These are phyloP conservation scores for Pangasius mekongensis DNA, from an alignment of 2,797 vertebrate species.

Conservation along the genomic window DNA sequence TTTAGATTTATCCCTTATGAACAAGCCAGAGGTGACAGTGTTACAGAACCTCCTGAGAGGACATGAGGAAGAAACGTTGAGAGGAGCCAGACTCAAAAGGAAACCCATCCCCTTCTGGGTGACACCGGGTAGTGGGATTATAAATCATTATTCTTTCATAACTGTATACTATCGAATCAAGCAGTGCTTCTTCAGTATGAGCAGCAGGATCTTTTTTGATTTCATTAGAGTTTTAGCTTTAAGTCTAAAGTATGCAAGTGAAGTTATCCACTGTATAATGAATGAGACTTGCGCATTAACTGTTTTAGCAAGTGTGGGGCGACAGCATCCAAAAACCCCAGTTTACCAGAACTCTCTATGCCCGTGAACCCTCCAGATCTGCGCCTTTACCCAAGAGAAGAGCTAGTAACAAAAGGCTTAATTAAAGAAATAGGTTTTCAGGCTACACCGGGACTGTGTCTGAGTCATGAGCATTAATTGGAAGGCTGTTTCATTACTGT, in stretches of 20 bases:
- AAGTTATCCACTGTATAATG: background rate
- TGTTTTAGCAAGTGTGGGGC: background rate
- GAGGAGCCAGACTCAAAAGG: background rate
- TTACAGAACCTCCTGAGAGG: background rate
- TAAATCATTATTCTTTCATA: background rate
- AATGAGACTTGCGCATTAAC: background rate
- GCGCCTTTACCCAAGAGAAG: background rate
- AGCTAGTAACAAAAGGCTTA: background rate
- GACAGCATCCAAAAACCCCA: background rate
- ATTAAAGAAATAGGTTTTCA: slow-evolving; percentile 2
- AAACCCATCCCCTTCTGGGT: background rate
- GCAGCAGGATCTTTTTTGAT: background rate
- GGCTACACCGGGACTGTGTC: background rate
- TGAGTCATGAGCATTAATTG: background rate
- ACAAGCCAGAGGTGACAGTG: background rate
- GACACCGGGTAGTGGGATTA: background rate
- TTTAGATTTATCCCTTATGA: background rate
- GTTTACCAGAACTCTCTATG: background rate
- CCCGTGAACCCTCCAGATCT: too few relatives aligned
- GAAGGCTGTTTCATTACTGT: background rate
- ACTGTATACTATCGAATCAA: background rate
- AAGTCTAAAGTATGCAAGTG: background rate
- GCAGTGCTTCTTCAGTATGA: background rate
- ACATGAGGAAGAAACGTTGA: background rate
- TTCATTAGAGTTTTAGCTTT: background rate